Evolutionary conservation across 2,888 invertebrate genomes (phyloP).

Genomic region (Drosophila longiperda): DNA sequence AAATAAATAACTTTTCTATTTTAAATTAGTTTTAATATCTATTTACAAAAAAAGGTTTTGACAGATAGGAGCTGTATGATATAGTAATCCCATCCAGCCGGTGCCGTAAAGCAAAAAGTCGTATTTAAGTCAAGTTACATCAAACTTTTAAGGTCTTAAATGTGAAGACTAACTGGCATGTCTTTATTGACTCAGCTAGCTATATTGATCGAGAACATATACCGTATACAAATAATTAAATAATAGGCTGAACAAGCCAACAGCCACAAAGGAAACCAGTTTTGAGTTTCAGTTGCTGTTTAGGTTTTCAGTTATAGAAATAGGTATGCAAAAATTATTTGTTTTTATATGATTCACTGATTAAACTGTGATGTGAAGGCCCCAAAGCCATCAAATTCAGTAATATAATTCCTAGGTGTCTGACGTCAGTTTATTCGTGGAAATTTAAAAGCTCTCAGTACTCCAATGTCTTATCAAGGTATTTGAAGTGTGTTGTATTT

Average conservation of each 20-base stretch:
- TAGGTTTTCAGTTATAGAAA: slow-evolving; percentile 33
- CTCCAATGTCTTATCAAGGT: slow-evolving; percentile 64
- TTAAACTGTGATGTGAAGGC: slow-evolving; percentile 24
- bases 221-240: slow-evolving; percentile 1
- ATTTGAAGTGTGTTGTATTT: slow-evolving; percentile 44
- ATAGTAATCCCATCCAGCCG: too few relatives aligned
- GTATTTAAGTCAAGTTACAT: too few relatives aligned
- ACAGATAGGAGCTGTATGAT: too few relatives aligned
- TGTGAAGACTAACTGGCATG: neutral
- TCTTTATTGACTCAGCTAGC: neutral
- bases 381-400: slow-evolving; percentile 14
- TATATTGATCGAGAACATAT: neutral
- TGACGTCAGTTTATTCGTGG: slow-evolving; percentile 44
- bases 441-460: slow-evolving; percentile 16
- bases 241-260: slow-evolving; percentile 27
- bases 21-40: too few relatives aligned
- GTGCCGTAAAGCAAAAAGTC: too few relatives aligned
- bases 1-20: too few relatives aligned
- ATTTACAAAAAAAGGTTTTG: too few relatives aligned
- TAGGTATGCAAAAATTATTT: slow-evolving; percentile 29
- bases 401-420: slow-evolving; percentile 23
- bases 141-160: neutral
- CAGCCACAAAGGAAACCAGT: slow-evolving; percentile 64
- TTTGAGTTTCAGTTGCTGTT: slow-evolving; percentile 11
- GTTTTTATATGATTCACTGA: slow-evolving; percentile 3